These are phyloP conservation scores for Erythrolamprus reginae DNA, from an alignment of 2,113 vertebrate genomes.

Conservation along the genomic window DNA sequence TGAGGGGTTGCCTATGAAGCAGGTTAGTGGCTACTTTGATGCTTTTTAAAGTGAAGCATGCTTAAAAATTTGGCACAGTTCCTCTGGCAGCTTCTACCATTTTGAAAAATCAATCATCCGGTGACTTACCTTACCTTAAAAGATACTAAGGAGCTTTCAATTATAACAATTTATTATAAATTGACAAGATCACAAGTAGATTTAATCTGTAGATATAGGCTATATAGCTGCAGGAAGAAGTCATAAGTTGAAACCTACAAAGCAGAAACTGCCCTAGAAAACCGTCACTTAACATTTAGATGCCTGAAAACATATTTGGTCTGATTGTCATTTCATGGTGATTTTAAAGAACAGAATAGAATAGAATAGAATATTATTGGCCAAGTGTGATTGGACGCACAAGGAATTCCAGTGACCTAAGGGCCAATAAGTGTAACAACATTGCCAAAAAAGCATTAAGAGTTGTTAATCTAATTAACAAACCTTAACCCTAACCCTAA, in stretches of 20 bases:
- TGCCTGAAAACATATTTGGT: slow-evolving; percentile 46
- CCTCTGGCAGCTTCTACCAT: not conserved
- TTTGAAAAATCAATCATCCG: not conserved
- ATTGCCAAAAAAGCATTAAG: no score
- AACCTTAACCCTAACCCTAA: no score
- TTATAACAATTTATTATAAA: not conserved
- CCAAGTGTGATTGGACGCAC: no score
- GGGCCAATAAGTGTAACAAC: no score
- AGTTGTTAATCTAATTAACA: no score
- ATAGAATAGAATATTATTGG: no score
- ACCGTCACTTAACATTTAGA: slow-evolving; percentile 21
- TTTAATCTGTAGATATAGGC: not conserved
- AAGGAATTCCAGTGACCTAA: no score
- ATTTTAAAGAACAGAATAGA: slow-evolving; percentile 5
- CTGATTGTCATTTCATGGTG: slow-evolving; percentile 26
- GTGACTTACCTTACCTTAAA: not conserved
- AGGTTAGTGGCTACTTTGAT: not conserved
- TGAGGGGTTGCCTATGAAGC: not conserved
- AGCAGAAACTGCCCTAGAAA: slow-evolving; percentile 8
- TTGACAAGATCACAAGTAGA: not conserved
- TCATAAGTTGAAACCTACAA: not conserved
- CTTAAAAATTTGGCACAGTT: not conserved
- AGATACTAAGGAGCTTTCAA: not conserved
- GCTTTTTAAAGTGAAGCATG: not conserved
- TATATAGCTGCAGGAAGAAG: not conserved